These are phyloP conservation scores for Proteles cristata DNA, from an alignment of 2,113 vertebrate genomes.

Conservation along the genomic window DNA sequence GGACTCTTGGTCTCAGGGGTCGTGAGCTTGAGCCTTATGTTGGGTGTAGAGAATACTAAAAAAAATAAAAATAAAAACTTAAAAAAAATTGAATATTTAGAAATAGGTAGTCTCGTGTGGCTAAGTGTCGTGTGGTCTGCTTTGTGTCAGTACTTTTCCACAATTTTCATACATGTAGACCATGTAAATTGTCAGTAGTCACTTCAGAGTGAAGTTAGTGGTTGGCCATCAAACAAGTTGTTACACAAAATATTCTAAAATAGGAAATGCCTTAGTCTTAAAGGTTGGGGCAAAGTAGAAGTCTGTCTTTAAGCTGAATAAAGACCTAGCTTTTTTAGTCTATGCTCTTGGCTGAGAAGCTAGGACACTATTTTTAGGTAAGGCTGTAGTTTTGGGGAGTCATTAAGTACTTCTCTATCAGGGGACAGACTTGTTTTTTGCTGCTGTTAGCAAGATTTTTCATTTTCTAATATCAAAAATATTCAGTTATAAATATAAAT, in stretches of 20 bases:
- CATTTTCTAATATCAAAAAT: conserved; percentile 15
- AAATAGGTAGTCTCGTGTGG: conserved; percentile 25
- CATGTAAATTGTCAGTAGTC: not conserved
- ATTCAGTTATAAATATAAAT: not conserved
- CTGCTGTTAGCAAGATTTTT: conserved; percentile 43
- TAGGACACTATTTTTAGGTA: conserved; percentile 71
- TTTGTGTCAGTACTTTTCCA: conserved; percentile 63
- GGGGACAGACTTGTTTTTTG: conserved; percentile 47
- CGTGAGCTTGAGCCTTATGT: not conserved
- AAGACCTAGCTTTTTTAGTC: conserved; percentile 64
- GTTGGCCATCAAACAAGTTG: conserved; percentile 50
- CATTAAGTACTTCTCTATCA: conserved; percentile 27
- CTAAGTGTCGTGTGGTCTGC: conserved; percentile 70
- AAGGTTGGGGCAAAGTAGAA: conserved; percentile 41
- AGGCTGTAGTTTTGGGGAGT: conserved; percentile 62
- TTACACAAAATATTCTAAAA: conserved; percentile 42
- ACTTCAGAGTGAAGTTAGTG: conserved; percentile 67
- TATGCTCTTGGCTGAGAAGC: conserved; percentile 63
- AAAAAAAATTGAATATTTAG: conserved; percentile 50
- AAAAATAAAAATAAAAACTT: not conserved
- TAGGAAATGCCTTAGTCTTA: conserved; percentile 30
- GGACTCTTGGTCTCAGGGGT: not conserved
- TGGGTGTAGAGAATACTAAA: not conserved
- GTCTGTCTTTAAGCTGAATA: conserved; percentile 58
- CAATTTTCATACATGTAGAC: conserved; percentile 4